Evolutionary conservation across 2,113 vertebrate species (phyloP).

Genomic region (Pelecanus crispus): DNA sequence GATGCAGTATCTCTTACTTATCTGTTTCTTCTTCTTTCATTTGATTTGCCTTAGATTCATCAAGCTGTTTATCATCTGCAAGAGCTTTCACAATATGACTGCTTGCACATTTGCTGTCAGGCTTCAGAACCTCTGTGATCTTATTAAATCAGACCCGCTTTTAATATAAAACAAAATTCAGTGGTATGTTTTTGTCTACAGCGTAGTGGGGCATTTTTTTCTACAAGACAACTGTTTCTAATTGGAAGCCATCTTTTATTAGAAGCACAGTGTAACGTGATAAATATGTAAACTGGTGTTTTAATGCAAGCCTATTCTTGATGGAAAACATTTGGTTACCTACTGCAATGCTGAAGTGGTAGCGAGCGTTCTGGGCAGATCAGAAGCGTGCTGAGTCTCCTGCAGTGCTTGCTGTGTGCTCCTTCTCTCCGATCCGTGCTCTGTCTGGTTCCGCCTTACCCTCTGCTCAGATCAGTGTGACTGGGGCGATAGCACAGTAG

Average conservation of each 20-base stretch:
- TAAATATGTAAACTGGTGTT: not conserved
- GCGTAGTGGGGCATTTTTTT: not conserved
- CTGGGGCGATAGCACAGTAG: rapidly evolving
- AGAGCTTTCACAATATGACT: not conserved
- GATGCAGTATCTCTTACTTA: not conserved
- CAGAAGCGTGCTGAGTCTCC: not conserved
- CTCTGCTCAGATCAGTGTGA: not conserved
- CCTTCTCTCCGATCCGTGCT: not conserved
- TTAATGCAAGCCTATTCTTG: not conserved
- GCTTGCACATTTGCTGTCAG: not conserved
- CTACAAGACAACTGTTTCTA: not conserved
- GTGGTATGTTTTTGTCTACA: not conserved
- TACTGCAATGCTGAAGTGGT: not conserved
- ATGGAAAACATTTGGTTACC: not conserved
- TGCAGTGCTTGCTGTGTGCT: not conserved
- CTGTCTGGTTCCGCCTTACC: rapidly evolving
- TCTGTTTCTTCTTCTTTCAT: not conserved
- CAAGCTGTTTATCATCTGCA: not conserved
- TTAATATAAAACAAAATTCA: not conserved
- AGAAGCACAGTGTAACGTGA: not conserved
- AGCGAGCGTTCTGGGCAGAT: rapidly evolving
- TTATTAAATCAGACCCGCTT: not conserved
- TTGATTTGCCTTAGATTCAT: not conserved
- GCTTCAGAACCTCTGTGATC: not conserved
- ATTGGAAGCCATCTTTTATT: not conserved